Evolutionary conservation across 1,140 invertebrate genomes (phyloP).

Genomic region (Eueides isabella): DNA sequence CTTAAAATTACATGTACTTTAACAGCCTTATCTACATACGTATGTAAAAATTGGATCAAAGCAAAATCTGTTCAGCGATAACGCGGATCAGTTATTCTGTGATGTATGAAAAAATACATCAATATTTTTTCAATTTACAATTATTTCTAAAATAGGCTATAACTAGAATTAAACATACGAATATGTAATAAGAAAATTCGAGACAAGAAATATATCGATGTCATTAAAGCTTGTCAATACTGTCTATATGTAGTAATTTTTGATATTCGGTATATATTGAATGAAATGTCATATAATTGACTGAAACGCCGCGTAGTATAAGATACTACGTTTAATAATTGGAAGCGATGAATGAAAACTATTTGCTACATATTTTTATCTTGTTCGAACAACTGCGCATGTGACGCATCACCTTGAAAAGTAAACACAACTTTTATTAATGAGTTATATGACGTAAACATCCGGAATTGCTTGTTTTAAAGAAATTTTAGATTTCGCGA

Average conservation of each 20-base stretch:
- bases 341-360: slow-evolving; percentile 11
- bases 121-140: too few species aligned
- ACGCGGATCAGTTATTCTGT: too few species aligned
- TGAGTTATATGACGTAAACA: slow-evolving; percentile 32
- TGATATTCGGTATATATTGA: too few species aligned
- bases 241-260: not conserved
- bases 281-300: too few species aligned
- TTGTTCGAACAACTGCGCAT: not conserved
- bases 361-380: slow-evolving; percentile 11
- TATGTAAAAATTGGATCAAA: too few species aligned
- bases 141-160: too few species aligned
- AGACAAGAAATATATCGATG: not conserved
- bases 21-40: too few species aligned
- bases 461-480: slow-evolving; percentile 27
- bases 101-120: too few species aligned
- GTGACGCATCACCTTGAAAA: slow-evolving; percentile 19
- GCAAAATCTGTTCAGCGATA: too few species aligned
- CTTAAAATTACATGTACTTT: too few species aligned
- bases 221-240: not conserved
- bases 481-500: slow-evolving; percentile 7
- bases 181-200: not conserved
- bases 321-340: not conserved
- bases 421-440: slow-evolving; percentile 21
- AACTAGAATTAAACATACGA: not conserved
- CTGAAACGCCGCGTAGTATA: too few species aligned